Evolutionary conservation across 2,888 invertebrate genomes (phyloP).

Genomic region (Acanthoscelides obtectus): DNA sequence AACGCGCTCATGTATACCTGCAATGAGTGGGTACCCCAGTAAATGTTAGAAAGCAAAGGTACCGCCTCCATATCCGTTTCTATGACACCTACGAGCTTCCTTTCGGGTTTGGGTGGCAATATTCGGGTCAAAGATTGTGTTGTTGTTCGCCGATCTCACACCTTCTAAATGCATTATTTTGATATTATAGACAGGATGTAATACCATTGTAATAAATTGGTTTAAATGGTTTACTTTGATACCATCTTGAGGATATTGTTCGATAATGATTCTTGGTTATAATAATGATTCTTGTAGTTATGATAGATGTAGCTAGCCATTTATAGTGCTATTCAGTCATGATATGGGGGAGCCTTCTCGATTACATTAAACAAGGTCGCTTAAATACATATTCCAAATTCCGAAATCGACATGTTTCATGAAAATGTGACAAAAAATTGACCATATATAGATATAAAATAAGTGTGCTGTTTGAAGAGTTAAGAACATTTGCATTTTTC

Average conservation of each 20-base stretch:
- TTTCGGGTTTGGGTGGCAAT: slow-evolving; percentile 8
- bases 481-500: too few species aligned
- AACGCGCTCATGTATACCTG: background rate
- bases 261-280: too few species aligned
- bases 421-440: too few species aligned
- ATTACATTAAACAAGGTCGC: too few species aligned
- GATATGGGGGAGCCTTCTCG: too few species aligned
- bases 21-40: background rate
- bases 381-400: too few species aligned
- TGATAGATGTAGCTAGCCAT: too few species aligned
- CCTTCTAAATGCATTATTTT: background rate
- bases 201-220: background rate
- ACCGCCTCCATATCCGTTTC: background rate
- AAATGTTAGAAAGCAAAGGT: background rate
- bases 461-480: too few species aligned
- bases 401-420: too few species aligned
- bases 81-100: slow-evolving; percentile 13
- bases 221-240: background rate
- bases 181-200: background rate
- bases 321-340: too few species aligned
- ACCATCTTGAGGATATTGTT: background rate
- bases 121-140: background rate
- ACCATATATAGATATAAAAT: too few species aligned
- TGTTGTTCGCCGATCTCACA: background rate
- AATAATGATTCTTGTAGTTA: too few species aligned